phyloP scores from a whole-genome alignment of 1,140 invertebrate species.

The Gonatopus flavifemur region DNA sequence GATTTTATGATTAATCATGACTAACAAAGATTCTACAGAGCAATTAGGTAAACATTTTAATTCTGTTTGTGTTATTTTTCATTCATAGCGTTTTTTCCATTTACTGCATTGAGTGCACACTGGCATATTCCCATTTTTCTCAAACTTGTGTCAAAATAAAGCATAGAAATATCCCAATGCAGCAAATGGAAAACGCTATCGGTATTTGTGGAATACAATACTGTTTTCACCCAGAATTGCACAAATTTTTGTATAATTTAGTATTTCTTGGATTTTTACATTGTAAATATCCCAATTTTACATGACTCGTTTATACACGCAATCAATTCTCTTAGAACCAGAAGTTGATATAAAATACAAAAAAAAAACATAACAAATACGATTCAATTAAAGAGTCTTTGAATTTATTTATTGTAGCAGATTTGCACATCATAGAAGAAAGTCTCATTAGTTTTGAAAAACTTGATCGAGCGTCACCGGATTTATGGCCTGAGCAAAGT shows the following conservation, averaged over 20 bases:
- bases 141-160: no score
- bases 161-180: background rate
- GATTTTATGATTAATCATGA: slow-evolving; percentile 29
- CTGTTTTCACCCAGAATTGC: no score
- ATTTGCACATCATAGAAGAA: slow-evolving; percentile 64
- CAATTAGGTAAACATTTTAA: slow-evolving; percentile 28
- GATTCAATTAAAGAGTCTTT: background rate
- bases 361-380: slow-evolving; percentile 1
- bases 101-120: no score
- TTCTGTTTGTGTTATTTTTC: background rate
- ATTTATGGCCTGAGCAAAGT: slow-evolving; percentile 94
- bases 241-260: background rate
- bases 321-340: background rate
- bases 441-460: slow-evolving; percentile 83
- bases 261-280: background rate
- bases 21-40: slow-evolving; percentile 31
- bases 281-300: background rate
- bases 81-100: no score
- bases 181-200: background rate
- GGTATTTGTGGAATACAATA: background rate
- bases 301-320: background rate
- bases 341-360: background rate
- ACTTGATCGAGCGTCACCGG: slow-evolving; percentile 85
- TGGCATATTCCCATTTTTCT: no score
- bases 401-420: slow-evolving; percentile 22